Base-by-base conservation (phyloP, 2,113 vertebrate species). In the Collichthys lucidus region DNA sequence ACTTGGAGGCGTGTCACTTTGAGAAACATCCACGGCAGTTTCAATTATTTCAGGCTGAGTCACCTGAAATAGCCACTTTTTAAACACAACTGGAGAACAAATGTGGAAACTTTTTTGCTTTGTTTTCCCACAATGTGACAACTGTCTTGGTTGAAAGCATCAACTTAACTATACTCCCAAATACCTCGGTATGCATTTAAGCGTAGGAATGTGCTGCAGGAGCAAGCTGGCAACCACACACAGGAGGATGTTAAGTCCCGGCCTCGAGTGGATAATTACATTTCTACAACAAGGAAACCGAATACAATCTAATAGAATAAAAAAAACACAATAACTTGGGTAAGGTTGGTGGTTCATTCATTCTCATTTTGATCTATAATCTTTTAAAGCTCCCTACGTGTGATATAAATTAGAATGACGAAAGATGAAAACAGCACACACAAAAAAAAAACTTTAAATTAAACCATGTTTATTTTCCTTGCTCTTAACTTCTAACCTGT, bases 141-240 rank as follows among this genome's bases (percentile, higher is more conserved):
- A 50, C 49, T 56, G 42, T 59, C 11, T 75, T 75, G 59, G 82
- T 87, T 77, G 67, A 80, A 77, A 80, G 52, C 40, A 35, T 47
- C 44, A 61, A 35, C 19, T 62, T 62, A 22, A 47, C 6, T 60
- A 44, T 19, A 50, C 52, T n/a, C 62, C 1, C 65, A 16, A 73
- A 49, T 11, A 44, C 7, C 0, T n/a, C 52, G 29, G 75, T 50
- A 26, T 78, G 66, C 42, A 56, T 12, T 47, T 17, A 24, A 60
- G 62, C 11, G 4, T 12, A 11, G 31, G 47, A 74, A 67, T 26
- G 62, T 61, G 60, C 20, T 87, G 24, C 77, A 77, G 5, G 31
- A 69, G 63, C 64, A 70, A 65, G 22, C 56, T 5, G 47, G 24
- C 42, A 85, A n/a, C 47, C 61, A 64, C 81, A 81, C 56, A 80